phyloP scores from a whole-genome alignment of 2,797 vertebrate genomes.

The Natrix natrix region DNA sequence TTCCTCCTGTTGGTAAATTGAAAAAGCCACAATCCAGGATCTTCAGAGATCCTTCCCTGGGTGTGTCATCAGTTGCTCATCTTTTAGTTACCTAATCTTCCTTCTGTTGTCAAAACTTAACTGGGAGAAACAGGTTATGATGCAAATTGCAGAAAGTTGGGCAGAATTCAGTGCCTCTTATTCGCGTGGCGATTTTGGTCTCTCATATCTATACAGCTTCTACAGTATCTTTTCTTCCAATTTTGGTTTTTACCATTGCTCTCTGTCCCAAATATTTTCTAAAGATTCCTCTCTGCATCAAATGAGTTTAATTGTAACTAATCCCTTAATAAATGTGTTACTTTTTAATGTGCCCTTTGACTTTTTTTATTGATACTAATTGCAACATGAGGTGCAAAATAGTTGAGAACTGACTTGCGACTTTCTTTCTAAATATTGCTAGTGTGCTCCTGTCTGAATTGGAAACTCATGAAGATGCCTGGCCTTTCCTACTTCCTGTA shows the following conservation, averaged over 20 bases:
- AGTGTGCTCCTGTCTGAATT: constrained; percentile 94
- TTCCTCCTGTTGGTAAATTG: background rate
- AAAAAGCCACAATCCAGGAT: background rate
- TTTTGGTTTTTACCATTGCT: background rate
- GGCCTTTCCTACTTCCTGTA: constrained; percentile 98
- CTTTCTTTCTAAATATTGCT: constrained; percentile 46
- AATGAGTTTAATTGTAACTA: background rate
- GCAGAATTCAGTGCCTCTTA: background rate
- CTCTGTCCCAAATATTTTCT: background rate
- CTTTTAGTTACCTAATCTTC: background rate
- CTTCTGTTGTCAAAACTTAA: background rate
- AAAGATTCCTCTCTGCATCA: background rate
- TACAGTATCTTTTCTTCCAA: background rate
- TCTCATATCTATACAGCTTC: background rate
- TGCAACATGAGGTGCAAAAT: background rate
- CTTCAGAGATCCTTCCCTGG: background rate
- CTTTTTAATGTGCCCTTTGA: background rate
- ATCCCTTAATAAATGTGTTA: background rate
- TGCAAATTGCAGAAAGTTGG: background rate
- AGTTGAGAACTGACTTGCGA: background rate
- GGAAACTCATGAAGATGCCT: constrained; percentile 96
- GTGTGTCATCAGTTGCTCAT: background rate
- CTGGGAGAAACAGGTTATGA: background rate
- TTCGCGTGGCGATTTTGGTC: background rate
- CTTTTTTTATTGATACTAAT: background rate